phyloP scores from a whole-genome alignment of 2,888 invertebrate species.

The Stenodera caucasica region DNA sequence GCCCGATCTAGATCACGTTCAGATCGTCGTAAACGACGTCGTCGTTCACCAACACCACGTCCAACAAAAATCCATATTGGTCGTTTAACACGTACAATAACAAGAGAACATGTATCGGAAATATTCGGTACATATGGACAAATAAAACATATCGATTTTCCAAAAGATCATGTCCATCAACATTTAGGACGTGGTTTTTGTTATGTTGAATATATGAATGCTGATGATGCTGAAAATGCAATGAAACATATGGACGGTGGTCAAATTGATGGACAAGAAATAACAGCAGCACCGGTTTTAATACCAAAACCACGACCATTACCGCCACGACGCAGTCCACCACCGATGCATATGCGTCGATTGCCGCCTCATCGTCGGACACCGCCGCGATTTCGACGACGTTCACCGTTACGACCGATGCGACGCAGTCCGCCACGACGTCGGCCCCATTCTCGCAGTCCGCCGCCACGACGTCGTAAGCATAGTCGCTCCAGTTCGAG shows the following conservation, averaged over 20 bases:
- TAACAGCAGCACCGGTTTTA: slow-evolving; percentile 92
- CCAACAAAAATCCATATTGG: slow-evolving; percentile 95
- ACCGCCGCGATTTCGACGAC: slow-evolving; percentile 57
- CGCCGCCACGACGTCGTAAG: slow-evolving; percentile 66
- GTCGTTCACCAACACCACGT: slow-evolving; percentile 86
- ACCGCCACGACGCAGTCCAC: slow-evolving; percentile 61
- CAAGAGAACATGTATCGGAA: slow-evolving; percentile 85
- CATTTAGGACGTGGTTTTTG: slow-evolving; percentile 91
- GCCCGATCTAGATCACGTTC: slow-evolving; percentile 62
- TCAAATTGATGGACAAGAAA: slow-evolving; percentile 94
- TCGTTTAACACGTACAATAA: slow-evolving; percentile 88
- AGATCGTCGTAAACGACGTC: slow-evolving; percentile 70
- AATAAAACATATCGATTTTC: slow-evolving; percentile 88
- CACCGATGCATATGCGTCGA: slow-evolving; percentile 61
- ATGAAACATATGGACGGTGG: slow-evolving; percentile 99
- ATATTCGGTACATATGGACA: slow-evolving; percentile 88
- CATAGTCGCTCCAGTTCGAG: slow-evolving; percentile 75
- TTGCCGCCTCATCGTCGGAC: slow-evolving; percentile 60
- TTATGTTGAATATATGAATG: slow-evolving; percentile 90
- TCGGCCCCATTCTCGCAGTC: slow-evolving; percentile 61
- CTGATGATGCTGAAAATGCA: slow-evolving; percentile 97
- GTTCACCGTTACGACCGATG: slow-evolving; percentile 50
- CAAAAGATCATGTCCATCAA: slow-evolving; percentile 83
- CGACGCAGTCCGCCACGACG: slow-evolving; percentile 61
- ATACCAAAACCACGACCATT: slow-evolving; percentile 70